Percentiles rank a stretch among this genome's conserved stretches.
Evolutionary conservation across 2,888 invertebrate species (phyloP).

Genomic region (Chrysomela aeneicollis): DNA sequence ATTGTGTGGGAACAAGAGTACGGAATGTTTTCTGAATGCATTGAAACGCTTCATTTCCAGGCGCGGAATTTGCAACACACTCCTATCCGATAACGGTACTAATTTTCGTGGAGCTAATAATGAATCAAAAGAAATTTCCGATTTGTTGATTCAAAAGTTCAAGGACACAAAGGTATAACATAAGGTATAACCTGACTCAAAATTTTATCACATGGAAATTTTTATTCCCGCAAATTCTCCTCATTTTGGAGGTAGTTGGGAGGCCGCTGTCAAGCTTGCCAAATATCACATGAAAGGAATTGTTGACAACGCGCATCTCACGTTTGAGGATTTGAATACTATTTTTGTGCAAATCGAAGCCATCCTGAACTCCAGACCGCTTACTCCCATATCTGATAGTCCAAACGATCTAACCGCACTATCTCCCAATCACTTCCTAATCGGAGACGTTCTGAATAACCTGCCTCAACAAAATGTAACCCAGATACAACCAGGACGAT

Average conservation of each 20-base stretch:
- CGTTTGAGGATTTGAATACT: slow-evolving; percentile 19
- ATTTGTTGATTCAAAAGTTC: too few relatives aligned
- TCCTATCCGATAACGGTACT: slow-evolving; percentile 14
- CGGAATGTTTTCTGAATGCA: slow-evolving; percentile 34
- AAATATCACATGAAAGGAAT: slow-evolving; percentile 23
- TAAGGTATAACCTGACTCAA: too few relatives aligned
- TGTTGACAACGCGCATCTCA: slow-evolving; percentile 20
- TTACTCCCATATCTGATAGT: slow-evolving; percentile 39
- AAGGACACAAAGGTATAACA: too few relatives aligned
- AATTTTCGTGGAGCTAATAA: slow-evolving; percentile 19
- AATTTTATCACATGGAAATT: too few relatives aligned
- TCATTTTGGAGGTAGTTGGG: slow-evolving; percentile 26
- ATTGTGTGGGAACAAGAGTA: slow-evolving; percentile 42
- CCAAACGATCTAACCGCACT: slow-evolving; percentile 40
- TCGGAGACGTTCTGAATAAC: slow-evolving; percentile 22
- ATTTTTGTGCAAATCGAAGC: slow-evolving; percentile 21
- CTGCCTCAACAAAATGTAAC: slow-evolving; percentile 15
- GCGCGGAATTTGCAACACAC: slow-evolving; percentile 19
- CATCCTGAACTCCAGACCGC: slow-evolving; percentile 26
- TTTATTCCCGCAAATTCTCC: slow-evolving; percentile 26
- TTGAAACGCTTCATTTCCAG: slow-evolving; percentile 33
- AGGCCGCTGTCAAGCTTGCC: slow-evolving; percentile 23
- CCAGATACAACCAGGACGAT: slow-evolving; percentile 3
- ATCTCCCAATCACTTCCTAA: slow-evolving; percentile 25
- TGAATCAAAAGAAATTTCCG: slow-evolving; percentile 18